Conservation (phyloP, 2,888 invertebrate genomes). For the Eudasyphora cyanicolor region DNA sequence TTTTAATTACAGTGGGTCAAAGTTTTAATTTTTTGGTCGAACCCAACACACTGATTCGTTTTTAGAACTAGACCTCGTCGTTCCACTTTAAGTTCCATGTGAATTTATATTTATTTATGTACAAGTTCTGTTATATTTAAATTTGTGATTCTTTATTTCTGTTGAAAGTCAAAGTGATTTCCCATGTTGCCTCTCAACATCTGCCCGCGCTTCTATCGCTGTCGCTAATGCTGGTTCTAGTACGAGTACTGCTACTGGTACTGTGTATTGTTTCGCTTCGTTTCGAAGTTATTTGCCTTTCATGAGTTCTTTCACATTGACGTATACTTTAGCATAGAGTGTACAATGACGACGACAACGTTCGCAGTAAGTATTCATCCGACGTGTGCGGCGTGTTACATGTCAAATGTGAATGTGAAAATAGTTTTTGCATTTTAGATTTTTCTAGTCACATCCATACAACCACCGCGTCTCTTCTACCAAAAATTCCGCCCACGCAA, state of each 20-base stretch:
- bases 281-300: no score
- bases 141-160: background rate
- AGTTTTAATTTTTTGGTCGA: no score
- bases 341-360: no score
- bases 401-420: background rate
- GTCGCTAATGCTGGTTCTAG: no score
- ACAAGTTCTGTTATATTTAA: background rate
- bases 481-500: background rate
- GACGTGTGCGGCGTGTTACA: background rate
- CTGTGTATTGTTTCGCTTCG: no score
- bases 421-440: slow-evolving; percentile 17
- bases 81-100: no score
- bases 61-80: no score
- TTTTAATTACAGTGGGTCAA: no score
- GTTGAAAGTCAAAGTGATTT: background rate
- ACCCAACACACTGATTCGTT: no score
- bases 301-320: slow-evolving; percentile 15
- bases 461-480: background rate
- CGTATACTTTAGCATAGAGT: background rate
- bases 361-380: background rate
- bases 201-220: no score
- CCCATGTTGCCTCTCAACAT: background rate
- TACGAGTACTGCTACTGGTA: no score
- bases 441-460: background rate
- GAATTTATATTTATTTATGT: no score